phyloP scores from a whole-genome alignment of 2,113 vertebrate species.

The Poeciliopsis prolifica region DNA sequence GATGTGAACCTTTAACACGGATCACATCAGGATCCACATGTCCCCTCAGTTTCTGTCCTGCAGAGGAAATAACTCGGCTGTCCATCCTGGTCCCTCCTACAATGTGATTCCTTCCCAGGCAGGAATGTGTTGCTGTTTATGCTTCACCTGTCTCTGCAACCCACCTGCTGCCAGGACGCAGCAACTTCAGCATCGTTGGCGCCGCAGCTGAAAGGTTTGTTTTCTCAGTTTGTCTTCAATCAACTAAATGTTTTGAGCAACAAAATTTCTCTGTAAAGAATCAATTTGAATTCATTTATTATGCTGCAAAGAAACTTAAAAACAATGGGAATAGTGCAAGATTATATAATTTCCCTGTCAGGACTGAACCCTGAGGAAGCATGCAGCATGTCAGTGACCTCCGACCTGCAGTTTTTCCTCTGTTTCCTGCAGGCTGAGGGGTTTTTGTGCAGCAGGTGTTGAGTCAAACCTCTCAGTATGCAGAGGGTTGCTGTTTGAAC shows the following conservation, averaged over 20 bases:
- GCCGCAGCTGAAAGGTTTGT: background rate
- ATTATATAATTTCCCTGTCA: background rate
- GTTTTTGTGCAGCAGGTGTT: background rate
- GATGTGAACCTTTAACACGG: background rate
- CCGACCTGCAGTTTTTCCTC: background rate
- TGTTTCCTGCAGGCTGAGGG: no score
- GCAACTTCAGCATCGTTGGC: no score
- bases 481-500: background rate
- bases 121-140: background rate
- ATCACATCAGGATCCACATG: background rate
- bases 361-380: background rate
- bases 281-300: background rate
- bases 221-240: background rate
- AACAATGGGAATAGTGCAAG: background rate
- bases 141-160: background rate
- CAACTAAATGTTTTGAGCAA: background rate
- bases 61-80: background rate
- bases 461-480: background rate
- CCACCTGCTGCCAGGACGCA: background rate
- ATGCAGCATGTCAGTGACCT: background rate
- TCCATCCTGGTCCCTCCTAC: background rate
- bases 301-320: background rate
- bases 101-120: background rate
- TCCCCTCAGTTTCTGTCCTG: no score
- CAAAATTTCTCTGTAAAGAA: background rate